Conservation (phyloP, 2,113 vertebrate species). For the Pungitius pungitius region DNA sequence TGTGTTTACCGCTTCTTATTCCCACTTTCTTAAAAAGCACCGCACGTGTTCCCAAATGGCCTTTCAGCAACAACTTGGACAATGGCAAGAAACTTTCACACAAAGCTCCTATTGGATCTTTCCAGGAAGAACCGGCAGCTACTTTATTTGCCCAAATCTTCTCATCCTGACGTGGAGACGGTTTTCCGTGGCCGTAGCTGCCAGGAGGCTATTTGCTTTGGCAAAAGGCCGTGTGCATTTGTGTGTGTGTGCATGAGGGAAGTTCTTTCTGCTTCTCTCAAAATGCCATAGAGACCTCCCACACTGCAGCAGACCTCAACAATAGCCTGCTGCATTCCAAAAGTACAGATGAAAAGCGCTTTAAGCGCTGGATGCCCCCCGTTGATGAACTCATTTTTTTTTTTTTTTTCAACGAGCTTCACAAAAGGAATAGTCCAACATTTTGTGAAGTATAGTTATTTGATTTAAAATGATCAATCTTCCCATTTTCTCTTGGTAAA, state of each 20-base stretch:
- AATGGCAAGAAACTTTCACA: conserved; percentile 33
- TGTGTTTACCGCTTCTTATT: conserved; percentile 7
- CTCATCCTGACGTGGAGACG: conserved; percentile 48
- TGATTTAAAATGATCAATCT: not conserved
- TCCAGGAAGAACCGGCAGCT: conserved; percentile 36
- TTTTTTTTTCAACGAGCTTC: not conserved
- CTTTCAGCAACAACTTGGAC: conserved; percentile 29
- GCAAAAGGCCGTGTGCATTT: conserved; percentile 35
- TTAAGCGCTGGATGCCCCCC: conserved; percentile 2
- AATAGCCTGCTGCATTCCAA: conserved; percentile 24
- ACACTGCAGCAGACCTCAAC: conserved; percentile 52
- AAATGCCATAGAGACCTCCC: conserved; percentile 70
- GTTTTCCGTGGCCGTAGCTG: conserved; percentile 57
- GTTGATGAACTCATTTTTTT: not conserved
- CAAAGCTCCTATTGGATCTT: conserved; percentile 41
- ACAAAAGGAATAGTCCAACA: not conserved
- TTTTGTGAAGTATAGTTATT: not conserved
- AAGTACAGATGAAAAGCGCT: conserved; percentile 38
- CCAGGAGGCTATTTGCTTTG: conserved; percentile 72
- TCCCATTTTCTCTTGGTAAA: not conserved
- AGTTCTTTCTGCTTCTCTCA: conserved; percentile 54
- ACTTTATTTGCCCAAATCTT: conserved; percentile 51
- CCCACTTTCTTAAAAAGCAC: conserved; percentile 27
- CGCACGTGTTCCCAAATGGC: not conserved
- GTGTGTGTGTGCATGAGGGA: conserved; percentile 29